Base-by-base conservation (phyloP, 2,113 vertebrate species). In the Jacana jacana region DNA sequence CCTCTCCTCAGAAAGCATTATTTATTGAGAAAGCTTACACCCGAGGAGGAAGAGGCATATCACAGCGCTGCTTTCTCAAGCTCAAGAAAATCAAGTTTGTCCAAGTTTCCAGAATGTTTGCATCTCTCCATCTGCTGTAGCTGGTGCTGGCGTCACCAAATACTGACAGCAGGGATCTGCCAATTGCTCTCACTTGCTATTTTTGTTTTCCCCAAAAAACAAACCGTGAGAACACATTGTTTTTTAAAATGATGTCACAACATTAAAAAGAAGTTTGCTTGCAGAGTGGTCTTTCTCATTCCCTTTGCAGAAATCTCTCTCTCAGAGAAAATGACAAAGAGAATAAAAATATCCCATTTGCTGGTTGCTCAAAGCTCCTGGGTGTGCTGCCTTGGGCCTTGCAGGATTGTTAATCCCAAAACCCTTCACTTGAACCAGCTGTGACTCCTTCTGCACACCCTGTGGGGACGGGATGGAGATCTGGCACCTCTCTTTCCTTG, bases 71-170 rank as follows among this genome's bases (percentile, higher is more conserved):
- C 19, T 83, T 90, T 81, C 89, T 60, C 72, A 52, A 91, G 61
- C 82, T 93, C 75, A 31, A 51, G 85, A 73, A 94, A 70, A 90
- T n/a, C 39, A 31, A 31, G 1, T 48, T 72, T 46, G 4, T 78
- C 75, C 68, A 78, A 61, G 37, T 31, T 88, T 46, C 55, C 91
- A 81, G 69, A 86, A 85, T 80, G 85, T 86, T 93, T 84, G 60
- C 86, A 46, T 28, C 58, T 66, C 76, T 87, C 92, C 92, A 91
- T 89, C 87, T 97, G 86, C 64, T 92, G 82, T 76, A 80, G 73
- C 76, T 66, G 85, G 31, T 28, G 49, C 75, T 87, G 75, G 76
- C 81, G 3, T 92, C 86, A 91, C 81, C 81, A 84, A 46, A 60
- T 10, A 42, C 57, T 60, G 60, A 81, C 70, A 88, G 60, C 61